phyloP scores from a whole-genome alignment of 2,113 vertebrate species.

The Otolemur garnettii region DNA sequence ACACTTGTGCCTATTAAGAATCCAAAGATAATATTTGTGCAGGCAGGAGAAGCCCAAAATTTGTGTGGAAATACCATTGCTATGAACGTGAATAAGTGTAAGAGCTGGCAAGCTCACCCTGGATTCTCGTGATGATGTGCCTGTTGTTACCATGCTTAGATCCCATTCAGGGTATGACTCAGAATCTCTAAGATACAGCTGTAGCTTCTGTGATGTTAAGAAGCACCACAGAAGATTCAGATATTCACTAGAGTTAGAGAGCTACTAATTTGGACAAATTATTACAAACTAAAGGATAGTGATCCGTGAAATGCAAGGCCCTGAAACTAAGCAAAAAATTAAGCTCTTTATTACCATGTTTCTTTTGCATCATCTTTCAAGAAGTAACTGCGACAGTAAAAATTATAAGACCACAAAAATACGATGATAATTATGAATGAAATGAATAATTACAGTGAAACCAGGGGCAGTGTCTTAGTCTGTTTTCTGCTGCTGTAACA shows the following conservation, averaged over 20 bases:
- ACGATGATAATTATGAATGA: not conserved
- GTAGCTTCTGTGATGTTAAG: not conserved
- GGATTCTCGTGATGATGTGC: not conserved
- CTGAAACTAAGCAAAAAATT: constrained; percentile 22
- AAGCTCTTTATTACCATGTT: not conserved
- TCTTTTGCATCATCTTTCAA: not conserved
- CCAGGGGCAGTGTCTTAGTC: not conserved
- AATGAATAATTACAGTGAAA: not conserved
- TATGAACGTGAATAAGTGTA: not conserved
- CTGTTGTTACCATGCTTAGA: fast-evolving
- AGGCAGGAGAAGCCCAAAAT: not conserved
- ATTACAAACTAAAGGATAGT: not conserved
- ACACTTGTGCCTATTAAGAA: not conserved
- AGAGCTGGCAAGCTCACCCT: not conserved
- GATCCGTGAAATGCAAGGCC: not conserved
- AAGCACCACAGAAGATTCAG: not conserved
- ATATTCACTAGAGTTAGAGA: not conserved
- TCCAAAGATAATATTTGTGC: not conserved
- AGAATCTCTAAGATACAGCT: not conserved
- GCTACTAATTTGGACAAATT: not conserved
- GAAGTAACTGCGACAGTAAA: not conserved
- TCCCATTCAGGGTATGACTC: not conserved
- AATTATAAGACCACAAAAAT: not conserved
- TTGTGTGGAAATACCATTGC: not conserved
- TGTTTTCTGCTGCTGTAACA: not conserved